These are phyloP conservation scores for Trichosurus vulpecula DNA, from an alignment of 2,797 vertebrate genomes.

Conservation along the genomic window DNA sequence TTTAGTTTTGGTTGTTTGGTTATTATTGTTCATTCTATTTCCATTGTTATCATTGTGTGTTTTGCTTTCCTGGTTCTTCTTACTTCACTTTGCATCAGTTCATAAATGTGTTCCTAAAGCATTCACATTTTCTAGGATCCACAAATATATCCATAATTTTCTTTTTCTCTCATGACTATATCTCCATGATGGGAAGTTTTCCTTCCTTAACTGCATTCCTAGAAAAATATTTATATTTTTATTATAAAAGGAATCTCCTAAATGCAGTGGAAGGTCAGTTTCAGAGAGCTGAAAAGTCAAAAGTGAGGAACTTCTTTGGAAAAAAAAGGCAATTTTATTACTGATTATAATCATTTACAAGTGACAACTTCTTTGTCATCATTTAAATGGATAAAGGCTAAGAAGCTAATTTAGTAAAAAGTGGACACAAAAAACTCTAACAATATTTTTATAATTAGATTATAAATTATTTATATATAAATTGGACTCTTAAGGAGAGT, in stretches of 20 bases:
- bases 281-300: background rate
- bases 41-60: background rate
- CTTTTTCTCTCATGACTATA: background rate
- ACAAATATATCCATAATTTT: background rate
- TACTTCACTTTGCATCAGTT: background rate
- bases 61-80: background rate
- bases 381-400: background rate
- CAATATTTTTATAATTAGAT: background rate
- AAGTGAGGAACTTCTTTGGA: background rate
- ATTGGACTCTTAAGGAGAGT: background rate
- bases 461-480: background rate
- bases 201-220: background rate
- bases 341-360: background rate
- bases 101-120: background rate
- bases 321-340: background rate
- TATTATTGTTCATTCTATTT: background rate
- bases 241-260: background rate
- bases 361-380: background rate
- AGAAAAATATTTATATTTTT: background rate
- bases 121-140: background rate
- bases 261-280: background rate
- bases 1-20: background rate
- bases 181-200: background rate
- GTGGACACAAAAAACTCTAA: background rate
- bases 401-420: background rate